Percentiles rank a stretch among this genome's conserved stretches.
Evolutionary conservation across 2,113 vertebrate species (phyloP).

Genomic region (Natator depressus): DNA sequence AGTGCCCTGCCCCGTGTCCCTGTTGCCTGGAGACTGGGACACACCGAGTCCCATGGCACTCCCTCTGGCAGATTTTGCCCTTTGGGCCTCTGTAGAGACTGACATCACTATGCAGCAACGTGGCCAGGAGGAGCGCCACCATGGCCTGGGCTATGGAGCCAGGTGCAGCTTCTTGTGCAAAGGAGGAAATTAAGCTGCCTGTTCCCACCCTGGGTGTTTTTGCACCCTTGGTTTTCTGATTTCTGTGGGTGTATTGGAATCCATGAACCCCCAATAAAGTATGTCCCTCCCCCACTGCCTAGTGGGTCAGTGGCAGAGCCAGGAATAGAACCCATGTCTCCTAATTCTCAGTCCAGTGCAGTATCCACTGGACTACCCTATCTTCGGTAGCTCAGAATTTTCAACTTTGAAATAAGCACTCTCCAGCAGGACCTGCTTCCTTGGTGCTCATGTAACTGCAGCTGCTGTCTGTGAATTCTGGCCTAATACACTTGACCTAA

Average conservation of each 20-base stretch:
- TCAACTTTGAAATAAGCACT: neutral
- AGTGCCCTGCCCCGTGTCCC: too few relatives aligned
- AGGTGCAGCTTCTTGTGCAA: neutral
- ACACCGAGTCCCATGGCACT: accelerated
- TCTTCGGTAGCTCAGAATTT: accelerated
- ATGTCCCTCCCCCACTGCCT: neutral
- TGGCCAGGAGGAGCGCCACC: neutral
- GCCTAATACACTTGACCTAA: neutral
- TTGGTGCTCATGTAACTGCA: accelerated
- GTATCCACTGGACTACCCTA: neutral
- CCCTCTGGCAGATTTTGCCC: neutral
- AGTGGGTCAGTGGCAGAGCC: neutral
- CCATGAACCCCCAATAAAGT: neutral
- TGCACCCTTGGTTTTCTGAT: neutral
- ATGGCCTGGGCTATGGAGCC: neutral
- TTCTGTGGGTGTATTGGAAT: neutral
- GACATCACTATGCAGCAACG: neutral
- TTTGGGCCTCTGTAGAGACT: neutral
- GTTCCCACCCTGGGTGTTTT: neutral
- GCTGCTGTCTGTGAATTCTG: neutral
- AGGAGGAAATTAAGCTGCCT: neutral
- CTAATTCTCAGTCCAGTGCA: neutral
- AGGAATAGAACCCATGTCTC: neutral
- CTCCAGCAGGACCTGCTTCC: accelerated
- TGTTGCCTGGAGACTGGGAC: neutral